phyloP scores from a whole-genome alignment of 2,888 invertebrate genomes.

The Tholera decimalis region DNA sequence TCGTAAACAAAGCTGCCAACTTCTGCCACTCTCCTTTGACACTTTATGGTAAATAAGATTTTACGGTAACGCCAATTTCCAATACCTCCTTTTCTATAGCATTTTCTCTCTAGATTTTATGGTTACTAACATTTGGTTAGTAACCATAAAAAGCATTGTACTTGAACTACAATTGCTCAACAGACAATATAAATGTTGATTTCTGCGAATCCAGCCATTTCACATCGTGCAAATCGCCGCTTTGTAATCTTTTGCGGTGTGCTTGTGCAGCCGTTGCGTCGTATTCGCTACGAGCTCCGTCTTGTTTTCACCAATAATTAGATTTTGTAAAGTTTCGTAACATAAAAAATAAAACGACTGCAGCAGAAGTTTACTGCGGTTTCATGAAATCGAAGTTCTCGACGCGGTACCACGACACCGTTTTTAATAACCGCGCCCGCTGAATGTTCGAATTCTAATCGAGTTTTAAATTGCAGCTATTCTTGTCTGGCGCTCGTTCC shows the following conservation, averaged over 20 bases:
- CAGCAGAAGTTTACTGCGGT: constrained; percentile 70
- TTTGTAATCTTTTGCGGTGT: constrained; percentile 55
- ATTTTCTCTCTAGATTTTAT: constrained; percentile 83
- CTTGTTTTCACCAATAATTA: constrained; percentile 63
- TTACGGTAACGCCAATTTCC: constrained; percentile 81
- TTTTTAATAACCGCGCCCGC: constrained; percentile 86
- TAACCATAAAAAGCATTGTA: constrained; percentile 75
- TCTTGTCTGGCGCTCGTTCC: constrained; percentile 84
- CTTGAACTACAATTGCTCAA: constrained; percentile 70
- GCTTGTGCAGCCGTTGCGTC: constrained; percentile 46
- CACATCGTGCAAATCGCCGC: constrained; percentile 53
- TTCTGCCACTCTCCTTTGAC: constrained; percentile 84
- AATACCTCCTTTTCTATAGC: constrained; percentile 77
- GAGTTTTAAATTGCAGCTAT: constrained; percentile 91
- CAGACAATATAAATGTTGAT: constrained; percentile 73
- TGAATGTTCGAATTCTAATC: constrained; percentile 90
- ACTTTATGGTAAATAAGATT: constrained; percentile 89
- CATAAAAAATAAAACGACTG: constrained; percentile 64
- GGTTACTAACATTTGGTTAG: too few species aligned
- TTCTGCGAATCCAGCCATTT: constrained; percentile 65
- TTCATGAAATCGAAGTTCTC: constrained; percentile 70
- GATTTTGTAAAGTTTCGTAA: constrained; percentile 65
- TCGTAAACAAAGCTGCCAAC: constrained; percentile 87
- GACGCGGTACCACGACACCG: constrained; percentile 73
- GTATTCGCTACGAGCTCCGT: constrained; percentile 56